phyloP scores from a whole-genome alignment of 1,140 invertebrate species.

The Scaptomyza montana region DNA sequence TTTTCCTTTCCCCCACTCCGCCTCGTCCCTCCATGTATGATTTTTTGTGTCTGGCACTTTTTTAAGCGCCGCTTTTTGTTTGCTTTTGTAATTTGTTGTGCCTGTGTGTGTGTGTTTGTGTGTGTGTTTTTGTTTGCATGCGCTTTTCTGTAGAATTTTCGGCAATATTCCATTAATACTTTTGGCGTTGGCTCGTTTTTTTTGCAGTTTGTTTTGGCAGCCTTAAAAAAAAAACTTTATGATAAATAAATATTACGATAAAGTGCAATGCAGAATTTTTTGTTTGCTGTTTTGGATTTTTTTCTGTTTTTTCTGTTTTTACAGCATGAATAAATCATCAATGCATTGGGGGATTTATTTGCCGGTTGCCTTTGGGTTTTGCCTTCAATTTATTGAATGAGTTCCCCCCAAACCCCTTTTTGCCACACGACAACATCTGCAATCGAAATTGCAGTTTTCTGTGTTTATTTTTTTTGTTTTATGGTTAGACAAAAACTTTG shows the following conservation, averaged over 20 bases:
- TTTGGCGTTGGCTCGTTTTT: slow-evolving; percentile 18
- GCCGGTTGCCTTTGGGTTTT: slow-evolving; percentile 2
- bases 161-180: slow-evolving; percentile 80
- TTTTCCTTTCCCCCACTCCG: slow-evolving; percentile 16
- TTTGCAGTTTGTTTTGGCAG: slow-evolving; percentile 61
- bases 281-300: slow-evolving; percentile 21
- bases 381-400: slow-evolving; percentile 43
- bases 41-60: slow-evolving; percentile 61
- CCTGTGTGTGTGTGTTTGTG: slow-evolving; percentile 24
- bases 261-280: slow-evolving; percentile 66
- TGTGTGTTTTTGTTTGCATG: slow-evolving; percentile 64
- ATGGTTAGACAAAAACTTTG: slow-evolving; percentile 17
- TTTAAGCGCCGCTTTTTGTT: slow-evolving; percentile 59
- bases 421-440: background rate
- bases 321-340: slow-evolving; percentile 78
- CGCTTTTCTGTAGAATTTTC: slow-evolving; percentile 79
- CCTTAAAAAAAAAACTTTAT: slow-evolving; percentile 56
- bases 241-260: slow-evolving; percentile 73
- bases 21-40: background rate
- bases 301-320: slow-evolving; percentile 4
- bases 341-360: slow-evolving; percentile 54
- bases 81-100: slow-evolving; percentile 58
- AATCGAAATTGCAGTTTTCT: slow-evolving; percentile 45
- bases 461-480: too few species aligned
- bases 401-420: background rate